These are phyloP conservation scores for Vireo griseus DNA, from an alignment of 2,797 vertebrate genomes.

Conservation along the genomic window DNA sequence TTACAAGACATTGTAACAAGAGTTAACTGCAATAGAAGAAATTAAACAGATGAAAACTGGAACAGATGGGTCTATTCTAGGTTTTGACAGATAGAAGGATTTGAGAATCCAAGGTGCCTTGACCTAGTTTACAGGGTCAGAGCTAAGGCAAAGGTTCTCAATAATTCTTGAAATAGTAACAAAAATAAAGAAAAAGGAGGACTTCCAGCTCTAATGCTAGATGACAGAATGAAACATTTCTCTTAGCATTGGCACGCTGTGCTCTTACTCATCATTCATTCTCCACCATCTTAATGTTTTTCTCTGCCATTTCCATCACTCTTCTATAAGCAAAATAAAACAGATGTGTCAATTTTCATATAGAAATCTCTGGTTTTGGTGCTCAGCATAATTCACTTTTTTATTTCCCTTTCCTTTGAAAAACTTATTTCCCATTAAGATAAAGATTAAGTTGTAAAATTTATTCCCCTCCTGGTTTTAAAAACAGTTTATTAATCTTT, in stretches of 20 bases:
- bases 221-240: not conserved
- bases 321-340: not conserved
- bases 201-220: not conserved
- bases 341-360: not conserved
- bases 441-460: not conserved
- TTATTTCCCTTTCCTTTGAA: not conserved
- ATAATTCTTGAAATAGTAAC: constrained; percentile 4
- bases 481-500: not conserved
- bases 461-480: not conserved
- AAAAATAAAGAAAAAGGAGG: not conserved
- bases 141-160: not conserved
- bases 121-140: not conserved
- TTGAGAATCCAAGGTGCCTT: not conserved
- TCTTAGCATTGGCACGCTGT: not conserved
- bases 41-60: not conserved
- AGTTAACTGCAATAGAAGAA: not conserved
- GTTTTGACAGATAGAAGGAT: not conserved
- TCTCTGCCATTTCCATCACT: not conserved
- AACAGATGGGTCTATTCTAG: not conserved
- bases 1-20: not conserved
- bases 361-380: not conserved
- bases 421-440: not conserved
- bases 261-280: not conserved
- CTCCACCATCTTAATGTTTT: not conserved
- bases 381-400: not conserved